These are phyloP conservation scores for Cyanoderma ruficeps DNA, from an alignment of 2,113 vertebrate genomes.

Conservation along the genomic window DNA sequence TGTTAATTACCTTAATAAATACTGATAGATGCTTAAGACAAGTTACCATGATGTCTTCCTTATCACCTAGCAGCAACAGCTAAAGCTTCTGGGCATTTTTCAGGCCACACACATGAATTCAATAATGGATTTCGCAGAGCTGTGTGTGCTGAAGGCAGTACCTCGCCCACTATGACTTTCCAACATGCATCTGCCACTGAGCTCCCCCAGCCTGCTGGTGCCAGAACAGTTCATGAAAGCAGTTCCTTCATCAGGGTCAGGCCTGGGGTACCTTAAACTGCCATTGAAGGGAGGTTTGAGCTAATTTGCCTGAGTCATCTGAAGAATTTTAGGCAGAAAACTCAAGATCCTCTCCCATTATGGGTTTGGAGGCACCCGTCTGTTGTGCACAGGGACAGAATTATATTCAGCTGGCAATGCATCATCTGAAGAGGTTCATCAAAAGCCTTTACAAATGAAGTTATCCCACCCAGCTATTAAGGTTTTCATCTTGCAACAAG, in stretches of 20 bases:
- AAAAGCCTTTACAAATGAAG: not conserved
- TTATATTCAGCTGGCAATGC: not conserved
- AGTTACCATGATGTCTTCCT: not conserved
- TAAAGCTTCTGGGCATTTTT: not conserved
- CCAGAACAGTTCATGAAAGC: not conserved
- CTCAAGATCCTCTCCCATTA: not conserved
- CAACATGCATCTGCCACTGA: not conserved
- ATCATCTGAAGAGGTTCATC: not conserved
- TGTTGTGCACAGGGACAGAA: not conserved
- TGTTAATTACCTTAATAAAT: not conserved
- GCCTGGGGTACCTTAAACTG: not conserved
- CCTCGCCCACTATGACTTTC: fast-evolving
- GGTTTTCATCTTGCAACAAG: not conserved
- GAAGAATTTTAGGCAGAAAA: not conserved
- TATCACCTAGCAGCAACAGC: not conserved
- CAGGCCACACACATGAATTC: not conserved
- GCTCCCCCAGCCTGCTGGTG: not conserved
- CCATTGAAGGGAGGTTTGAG: not conserved
- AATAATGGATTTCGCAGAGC: not conserved
- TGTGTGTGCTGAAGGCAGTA: not conserved
- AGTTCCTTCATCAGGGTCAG: not conserved
- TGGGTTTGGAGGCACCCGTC: not conserved
- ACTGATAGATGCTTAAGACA: not conserved
- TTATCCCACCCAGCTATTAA: not conserved
- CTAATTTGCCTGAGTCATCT: not conserved